These are phyloP conservation scores for Drosophila acutilabella DNA, from an alignment of 2,888 invertebrate genomes.

Conservation along the genomic window DNA sequence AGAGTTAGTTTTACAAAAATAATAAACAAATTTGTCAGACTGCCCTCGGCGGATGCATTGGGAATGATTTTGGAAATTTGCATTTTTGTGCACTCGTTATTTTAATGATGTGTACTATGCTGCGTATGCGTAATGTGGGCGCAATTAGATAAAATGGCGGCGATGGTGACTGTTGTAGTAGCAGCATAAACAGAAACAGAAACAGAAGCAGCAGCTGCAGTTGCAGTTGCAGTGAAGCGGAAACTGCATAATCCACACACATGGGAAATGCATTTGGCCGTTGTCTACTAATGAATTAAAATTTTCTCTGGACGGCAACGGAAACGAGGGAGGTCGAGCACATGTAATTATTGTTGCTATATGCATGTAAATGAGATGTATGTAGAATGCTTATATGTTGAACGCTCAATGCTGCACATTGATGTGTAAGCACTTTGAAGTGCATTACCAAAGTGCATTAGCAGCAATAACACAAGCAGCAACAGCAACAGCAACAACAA, in stretches of 20 bases:
- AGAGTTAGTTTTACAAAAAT: too few species aligned
- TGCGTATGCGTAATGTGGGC: conserved; percentile 73
- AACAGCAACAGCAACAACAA: conserved; percentile 23
- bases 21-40: neutral
- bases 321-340: conserved; percentile 28
- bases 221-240: conserved; percentile 70
- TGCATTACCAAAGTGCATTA: conserved; percentile 77
- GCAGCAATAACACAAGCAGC: conserved; percentile 38
- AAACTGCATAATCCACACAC: conserved; percentile 79
- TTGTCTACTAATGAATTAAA: conserved; percentile 81
- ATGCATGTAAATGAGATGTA: conserved; percentile 59
- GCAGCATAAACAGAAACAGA: conserved; percentile 34
- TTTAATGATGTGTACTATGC: conserved; percentile 75
- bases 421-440: conserved; percentile 81
- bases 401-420: conserved; percentile 53
- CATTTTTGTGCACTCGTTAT: conserved; percentile 65
- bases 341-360: conserved; percentile 76
- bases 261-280: conserved; percentile 79
- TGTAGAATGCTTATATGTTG: conserved; percentile 23
- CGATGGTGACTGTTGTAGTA: conserved; percentile 10
- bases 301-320: conserved; percentile 72
- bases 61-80: conserved; percentile 21
- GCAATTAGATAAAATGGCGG: conserved; percentile 78
- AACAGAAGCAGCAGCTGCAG: neutral
- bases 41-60: conserved; percentile 14